Conservation (phyloP, 2,113 vertebrate genomes). For the Actinemys pallida region DNA sequence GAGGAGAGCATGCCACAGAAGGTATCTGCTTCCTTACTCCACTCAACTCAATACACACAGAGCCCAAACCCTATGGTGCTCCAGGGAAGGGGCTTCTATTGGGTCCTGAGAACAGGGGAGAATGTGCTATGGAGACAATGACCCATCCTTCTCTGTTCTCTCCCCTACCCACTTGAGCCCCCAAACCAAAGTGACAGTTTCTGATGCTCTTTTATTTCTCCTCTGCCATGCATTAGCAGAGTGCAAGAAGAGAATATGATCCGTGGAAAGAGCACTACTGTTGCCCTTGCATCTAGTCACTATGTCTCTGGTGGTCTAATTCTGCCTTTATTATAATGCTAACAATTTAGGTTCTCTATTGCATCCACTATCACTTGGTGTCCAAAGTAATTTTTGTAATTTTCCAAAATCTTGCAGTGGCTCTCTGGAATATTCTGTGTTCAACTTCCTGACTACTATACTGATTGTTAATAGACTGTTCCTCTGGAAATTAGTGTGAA, state of each 20-base stretch:
- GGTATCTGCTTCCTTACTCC: background rate
- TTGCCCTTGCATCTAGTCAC: slow-evolving; percentile 24
- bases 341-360: slow-evolving; percentile 17
- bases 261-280: slow-evolving; percentile 1
- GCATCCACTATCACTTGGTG: background rate
- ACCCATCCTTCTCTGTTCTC: background rate
- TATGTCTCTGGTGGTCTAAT: slow-evolving; percentile 1
- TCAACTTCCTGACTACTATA: slow-evolving; percentile 48
- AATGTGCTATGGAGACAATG: background rate
- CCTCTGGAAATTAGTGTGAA: slow-evolving; percentile 48
- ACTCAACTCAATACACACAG: background rate
- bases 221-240: background rate
- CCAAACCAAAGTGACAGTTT: no score
- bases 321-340: slow-evolving; percentile 36
- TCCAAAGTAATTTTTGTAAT: background rate
- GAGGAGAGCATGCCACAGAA: background rate
- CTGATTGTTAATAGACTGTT: slow-evolving; percentile 53
- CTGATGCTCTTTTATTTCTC: background rate
- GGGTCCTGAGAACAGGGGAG: background rate
- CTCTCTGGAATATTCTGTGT: background rate
- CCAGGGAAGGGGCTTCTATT: background rate
- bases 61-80: background rate
- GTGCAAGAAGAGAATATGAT: background rate
- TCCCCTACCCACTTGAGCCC: background rate
- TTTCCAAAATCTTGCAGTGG: slow-evolving; percentile 45